Evolutionary conservation across 2,797 vertebrate species (phyloP).

Genomic region (Melanotaenia trifasciata): DNA sequence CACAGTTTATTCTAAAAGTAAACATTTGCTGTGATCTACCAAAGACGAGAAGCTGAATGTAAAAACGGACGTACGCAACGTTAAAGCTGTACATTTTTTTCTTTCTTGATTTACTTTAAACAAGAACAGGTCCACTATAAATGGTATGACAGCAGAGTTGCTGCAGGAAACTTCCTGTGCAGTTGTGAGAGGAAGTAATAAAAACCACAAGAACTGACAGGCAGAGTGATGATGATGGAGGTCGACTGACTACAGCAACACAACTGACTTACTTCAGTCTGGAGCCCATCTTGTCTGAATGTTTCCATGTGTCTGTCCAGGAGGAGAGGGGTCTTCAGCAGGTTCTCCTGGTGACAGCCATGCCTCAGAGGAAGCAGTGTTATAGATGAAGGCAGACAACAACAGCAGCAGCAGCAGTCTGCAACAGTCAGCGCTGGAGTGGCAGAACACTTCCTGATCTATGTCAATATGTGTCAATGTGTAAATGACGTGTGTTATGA

Average conservation of each 20-base stretch:
- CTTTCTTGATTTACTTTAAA: conserved; percentile 1
- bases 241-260: conserved; percentile 6
- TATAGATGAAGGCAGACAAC: conserved; percentile 29
- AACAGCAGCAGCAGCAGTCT: conserved; percentile 31
- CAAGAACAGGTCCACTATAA: conserved; percentile 5
- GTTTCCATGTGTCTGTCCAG: conserved; percentile 73
- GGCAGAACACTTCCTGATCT: conserved; percentile 82
- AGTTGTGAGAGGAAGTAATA: conserved; percentile 72
- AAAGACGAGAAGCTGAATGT: background rate
- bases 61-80: background rate
- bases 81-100: background rate
- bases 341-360: conserved; percentile 29
- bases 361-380: conserved; percentile 16
- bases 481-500: conserved; percentile 54
- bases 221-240: conserved; percentile 38
- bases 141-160: conserved; percentile 17
- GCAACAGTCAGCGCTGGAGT: conserved; percentile 60
- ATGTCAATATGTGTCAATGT: conserved; percentile 51
- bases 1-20: background rate
- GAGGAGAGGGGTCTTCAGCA: conserved; percentile 37
- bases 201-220: conserved; percentile 68
- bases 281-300: conserved; percentile 79
- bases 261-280: conserved; percentile 82
- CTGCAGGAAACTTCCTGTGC: conserved; percentile 74
- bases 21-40: background rate